Evolutionary conservation across 2,797 vertebrate genomes (phyloP).

Genomic region (Synaphobranchus kaupii): DNA sequence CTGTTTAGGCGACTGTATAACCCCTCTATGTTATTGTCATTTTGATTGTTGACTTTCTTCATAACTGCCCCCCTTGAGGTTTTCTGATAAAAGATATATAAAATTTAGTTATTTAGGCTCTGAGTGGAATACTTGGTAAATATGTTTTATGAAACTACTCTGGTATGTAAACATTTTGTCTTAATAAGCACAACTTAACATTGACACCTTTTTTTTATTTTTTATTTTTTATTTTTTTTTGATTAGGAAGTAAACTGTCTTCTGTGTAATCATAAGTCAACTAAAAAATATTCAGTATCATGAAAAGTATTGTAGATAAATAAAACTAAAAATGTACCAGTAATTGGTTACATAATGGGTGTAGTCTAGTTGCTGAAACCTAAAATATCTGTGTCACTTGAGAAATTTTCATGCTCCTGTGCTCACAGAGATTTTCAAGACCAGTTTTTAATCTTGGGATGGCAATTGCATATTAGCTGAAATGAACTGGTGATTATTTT

Average conservation of each 20-base stretch:
- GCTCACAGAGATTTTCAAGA: neutral
- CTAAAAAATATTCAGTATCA: neutral
- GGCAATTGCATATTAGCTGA: neutral
- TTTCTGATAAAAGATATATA: neutral
- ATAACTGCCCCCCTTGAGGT: neutral
- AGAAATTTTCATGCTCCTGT: neutral
- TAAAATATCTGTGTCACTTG: neutral
- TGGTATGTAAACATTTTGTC: neutral
- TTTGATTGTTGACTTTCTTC: neutral
- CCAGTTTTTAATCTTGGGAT: neutral
- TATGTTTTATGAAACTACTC: neutral
- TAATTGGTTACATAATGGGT: neutral
- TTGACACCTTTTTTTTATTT: neutral
- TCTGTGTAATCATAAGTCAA: neutral
- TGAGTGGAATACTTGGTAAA: neutral
- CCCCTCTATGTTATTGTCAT: neutral
- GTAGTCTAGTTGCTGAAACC: neutral
- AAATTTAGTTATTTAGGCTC: neutral
- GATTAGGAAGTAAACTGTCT: neutral
- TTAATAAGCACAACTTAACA: neutral
- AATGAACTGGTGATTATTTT: neutral
- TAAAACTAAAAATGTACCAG: neutral
- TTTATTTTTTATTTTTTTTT: too few species aligned
- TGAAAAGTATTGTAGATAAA: neutral
- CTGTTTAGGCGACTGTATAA: neutral